A percentile compares a stretch with the other conserved stretches of the same genome.
These are phyloP conservation scores for Baronia brevicornis DNA, from an alignment of 2,888 invertebrate species.

Conservation along the genomic window DNA sequence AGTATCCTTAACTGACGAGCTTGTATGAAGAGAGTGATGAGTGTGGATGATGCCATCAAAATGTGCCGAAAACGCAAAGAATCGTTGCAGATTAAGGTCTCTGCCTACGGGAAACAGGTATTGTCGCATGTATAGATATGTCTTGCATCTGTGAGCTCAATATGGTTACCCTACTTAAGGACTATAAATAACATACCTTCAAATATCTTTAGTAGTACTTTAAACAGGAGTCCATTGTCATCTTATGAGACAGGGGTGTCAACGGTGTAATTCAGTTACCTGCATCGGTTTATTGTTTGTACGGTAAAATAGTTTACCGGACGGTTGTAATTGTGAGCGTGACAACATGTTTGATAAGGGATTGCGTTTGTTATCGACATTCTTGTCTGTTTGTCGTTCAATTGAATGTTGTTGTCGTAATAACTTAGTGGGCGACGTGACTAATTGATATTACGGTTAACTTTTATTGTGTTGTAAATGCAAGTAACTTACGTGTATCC, in stretches of 20 bases:
- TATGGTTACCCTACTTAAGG: too few relatives aligned
- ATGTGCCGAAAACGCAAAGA: too few relatives aligned
- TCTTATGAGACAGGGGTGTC: neutral
- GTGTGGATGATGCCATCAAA: too few relatives aligned
- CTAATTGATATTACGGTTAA: slow-evolving; percentile 13
- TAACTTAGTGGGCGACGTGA: slow-evolving; percentile 12
- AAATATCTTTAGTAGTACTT: neutral
- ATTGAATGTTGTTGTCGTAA: slow-evolving; percentile 11
- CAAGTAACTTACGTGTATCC: too few relatives aligned
- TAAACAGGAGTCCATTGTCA: slow-evolving; percentile 8
- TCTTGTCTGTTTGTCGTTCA: slow-evolving; percentile 15
- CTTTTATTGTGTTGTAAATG: neutral
- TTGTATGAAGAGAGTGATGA: too few relatives aligned
- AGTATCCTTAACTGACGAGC: too few relatives aligned
- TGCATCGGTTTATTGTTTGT: slow-evolving; percentile 4
- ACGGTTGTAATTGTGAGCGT: too few relatives aligned
- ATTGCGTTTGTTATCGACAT: slow-evolving; percentile 21
- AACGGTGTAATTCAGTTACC: slow-evolving; percentile 10
- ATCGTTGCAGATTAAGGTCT: too few relatives aligned
- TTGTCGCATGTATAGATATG: too few relatives aligned
- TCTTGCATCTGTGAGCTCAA: too few relatives aligned
- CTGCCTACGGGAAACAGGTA: too few relatives aligned
- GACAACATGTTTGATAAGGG: slow-evolving; percentile 19
- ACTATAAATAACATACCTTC: too few relatives aligned
- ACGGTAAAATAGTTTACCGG: neutral